Conservation (phyloP, 2,797 vertebrate species). For the Pelodytes ibericus region DNA sequence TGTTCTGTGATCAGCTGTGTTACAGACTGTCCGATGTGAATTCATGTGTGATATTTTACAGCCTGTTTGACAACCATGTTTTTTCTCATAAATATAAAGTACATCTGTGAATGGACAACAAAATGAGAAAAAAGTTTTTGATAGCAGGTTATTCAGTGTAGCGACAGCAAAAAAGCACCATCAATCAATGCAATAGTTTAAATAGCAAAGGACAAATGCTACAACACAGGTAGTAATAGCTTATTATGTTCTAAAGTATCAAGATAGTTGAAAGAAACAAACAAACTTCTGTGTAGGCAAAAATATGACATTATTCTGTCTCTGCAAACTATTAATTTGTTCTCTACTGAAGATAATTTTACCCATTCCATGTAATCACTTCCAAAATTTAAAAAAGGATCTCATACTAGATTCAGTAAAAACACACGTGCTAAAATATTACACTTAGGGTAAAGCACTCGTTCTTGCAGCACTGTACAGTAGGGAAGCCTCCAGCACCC, state of each 20-base stretch:
- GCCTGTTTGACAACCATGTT: conserved; percentile 39
- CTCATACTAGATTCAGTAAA: no score
- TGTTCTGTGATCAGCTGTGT: conserved; percentile 34
- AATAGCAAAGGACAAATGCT: conserved; percentile 12
- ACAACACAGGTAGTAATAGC: background rate
- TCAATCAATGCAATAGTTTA: conserved; percentile 42
- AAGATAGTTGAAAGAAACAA: background rate
- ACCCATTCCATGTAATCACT: no score
- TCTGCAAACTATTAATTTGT: no score
- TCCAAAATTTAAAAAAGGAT: no score
- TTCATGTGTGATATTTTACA: conserved; percentile 46
- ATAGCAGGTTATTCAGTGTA: conserved; percentile 47
- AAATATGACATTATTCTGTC: background rate
- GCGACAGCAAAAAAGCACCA: conserved; percentile 22
- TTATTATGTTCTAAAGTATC: conserved; percentile 7
- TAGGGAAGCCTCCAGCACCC: no score
- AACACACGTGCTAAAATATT: no score
- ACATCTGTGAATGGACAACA: conserved; percentile 44
- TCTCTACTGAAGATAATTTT: no score
- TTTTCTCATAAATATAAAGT: conserved; percentile 56
- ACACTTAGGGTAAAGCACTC: no score
- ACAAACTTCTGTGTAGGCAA: background rate
- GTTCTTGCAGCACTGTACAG: no score
- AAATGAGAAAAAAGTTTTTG: conserved; percentile 50
- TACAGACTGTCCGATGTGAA: conserved; percentile 50